Evolutionary conservation across 2,888 invertebrate species (phyloP).

Genomic region (Temnothorax unifasciatus): DNA sequence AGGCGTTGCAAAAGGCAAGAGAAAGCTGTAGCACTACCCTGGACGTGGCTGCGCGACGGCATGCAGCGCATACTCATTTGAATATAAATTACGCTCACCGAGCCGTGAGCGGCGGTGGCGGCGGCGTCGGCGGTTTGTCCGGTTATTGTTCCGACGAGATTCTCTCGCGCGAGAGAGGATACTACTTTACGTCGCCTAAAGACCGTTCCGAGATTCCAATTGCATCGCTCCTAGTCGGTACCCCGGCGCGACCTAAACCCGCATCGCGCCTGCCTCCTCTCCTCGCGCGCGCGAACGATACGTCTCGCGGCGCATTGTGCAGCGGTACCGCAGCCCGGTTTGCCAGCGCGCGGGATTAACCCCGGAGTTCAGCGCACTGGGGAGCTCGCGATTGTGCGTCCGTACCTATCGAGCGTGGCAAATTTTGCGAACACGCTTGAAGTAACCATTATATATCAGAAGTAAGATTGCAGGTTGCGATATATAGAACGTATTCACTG

Average conservation of each 20-base stretch:
- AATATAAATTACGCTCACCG: slow-evolving; percentile 80
- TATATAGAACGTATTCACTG: slow-evolving; percentile 24
- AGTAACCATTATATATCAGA: slow-evolving; percentile 16
- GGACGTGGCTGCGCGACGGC: slow-evolving; percentile 73
- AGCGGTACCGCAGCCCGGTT: slow-evolving; percentile 4
- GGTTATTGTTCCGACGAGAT: slow-evolving; percentile 76
- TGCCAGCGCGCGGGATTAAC: slow-evolving; percentile 51
- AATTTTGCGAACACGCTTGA: slow-evolving; percentile 33
- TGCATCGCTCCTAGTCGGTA: slow-evolving; percentile 35
- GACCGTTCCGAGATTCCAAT: slow-evolving; percentile 57
- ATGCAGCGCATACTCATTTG: slow-evolving; percentile 76
- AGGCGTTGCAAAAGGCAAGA: slow-evolving; percentile 57
- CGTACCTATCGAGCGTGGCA: slow-evolving; percentile 38
- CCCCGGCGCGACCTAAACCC: slow-evolving; percentile 33
- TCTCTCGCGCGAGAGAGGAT: slow-evolving; percentile 41
- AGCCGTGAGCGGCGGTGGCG: slow-evolving; percentile 76
- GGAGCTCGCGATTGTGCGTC: slow-evolving; percentile 24
- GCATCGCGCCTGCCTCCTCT: slow-evolving; percentile 1
- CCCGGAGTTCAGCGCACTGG: slow-evolving; percentile 43
- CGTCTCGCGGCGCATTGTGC: slow-evolving; percentile 49
- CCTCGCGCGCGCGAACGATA: slow-evolving; percentile 37
- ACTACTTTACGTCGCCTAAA: slow-evolving; percentile 58
- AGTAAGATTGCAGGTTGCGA: slow-evolving; percentile 26
- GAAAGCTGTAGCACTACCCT: slow-evolving; percentile 54
- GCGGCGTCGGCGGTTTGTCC: slow-evolving; percentile 65